Percentiles rank a stretch among this genome's conserved stretches.
Evolutionary conservation across 2,888 invertebrate genomes (phyloP).

Genomic region (Gasteruption jaculator): DNA sequence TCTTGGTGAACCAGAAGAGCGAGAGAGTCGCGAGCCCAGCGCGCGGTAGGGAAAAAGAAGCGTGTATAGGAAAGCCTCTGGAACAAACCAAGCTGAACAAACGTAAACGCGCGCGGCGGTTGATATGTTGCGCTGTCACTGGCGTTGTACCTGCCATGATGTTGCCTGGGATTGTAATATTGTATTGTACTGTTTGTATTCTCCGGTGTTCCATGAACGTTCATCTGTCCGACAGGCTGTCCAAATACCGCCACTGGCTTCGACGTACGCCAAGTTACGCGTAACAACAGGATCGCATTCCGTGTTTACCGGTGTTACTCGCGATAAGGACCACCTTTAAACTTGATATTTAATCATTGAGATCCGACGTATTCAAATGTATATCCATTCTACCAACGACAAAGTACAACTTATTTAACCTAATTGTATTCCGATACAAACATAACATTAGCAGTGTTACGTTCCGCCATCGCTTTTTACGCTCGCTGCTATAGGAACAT

Average conservation of each 20-base stretch:
- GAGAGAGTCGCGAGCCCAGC: slow-evolving; percentile 18
- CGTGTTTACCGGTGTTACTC: slow-evolving; percentile 34
- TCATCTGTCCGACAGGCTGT: slow-evolving; percentile 39
- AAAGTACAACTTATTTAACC: too few relatives aligned
- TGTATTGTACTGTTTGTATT: slow-evolving; percentile 41
- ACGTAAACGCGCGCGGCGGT: slow-evolving; percentile 25
- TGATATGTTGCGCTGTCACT: slow-evolving; percentile 44
- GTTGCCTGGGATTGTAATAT: slow-evolving; percentile 43
- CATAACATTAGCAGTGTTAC: too few relatives aligned
- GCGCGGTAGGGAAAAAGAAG: slow-evolving; percentile 16
- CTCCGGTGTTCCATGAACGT: slow-evolving; percentile 34
- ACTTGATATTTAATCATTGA: too few relatives aligned
- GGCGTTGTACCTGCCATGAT: slow-evolving; percentile 35
- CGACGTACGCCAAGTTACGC: slow-evolving; percentile 20
- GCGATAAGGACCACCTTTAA: slow-evolving; percentile 26
- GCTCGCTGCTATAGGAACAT: too few relatives aligned
- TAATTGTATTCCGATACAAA: too few relatives aligned
- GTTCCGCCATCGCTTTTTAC: too few relatives aligned
- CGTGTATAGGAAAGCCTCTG: slow-evolving; percentile 3
- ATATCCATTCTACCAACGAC: too few relatives aligned
- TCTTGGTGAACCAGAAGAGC: slow-evolving; percentile 22
- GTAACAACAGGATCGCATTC: slow-evolving; percentile 27
- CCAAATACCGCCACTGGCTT: slow-evolving; percentile 42
- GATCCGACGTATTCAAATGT: too few relatives aligned
- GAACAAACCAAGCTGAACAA: slow-evolving; percentile 2